These are phyloP conservation scores for Holocentrus rufus DNA, from an alignment of 2,797 vertebrate genomes.

Conservation along the genomic window DNA sequence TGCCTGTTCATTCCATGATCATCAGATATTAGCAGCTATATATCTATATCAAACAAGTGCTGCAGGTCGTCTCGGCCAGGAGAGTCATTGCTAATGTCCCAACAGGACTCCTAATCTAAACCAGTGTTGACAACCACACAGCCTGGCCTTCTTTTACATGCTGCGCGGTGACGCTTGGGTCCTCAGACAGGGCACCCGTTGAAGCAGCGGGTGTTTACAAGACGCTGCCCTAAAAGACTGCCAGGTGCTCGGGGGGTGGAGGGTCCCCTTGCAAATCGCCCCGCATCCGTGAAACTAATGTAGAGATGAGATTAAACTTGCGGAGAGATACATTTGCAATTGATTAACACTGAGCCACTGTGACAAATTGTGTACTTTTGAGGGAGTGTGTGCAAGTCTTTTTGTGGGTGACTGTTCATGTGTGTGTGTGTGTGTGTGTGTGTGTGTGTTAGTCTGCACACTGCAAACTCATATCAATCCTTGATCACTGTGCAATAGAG, in stretches of 20 bases:
- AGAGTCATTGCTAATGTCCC: conserved; percentile 80
- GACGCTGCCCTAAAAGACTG: conserved; percentile 79
- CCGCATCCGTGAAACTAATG: conserved; percentile 80
- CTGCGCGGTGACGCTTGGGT: conserved; percentile 73
- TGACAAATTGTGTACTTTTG: conserved; percentile 79
- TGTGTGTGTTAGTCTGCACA: conserved; percentile 20
- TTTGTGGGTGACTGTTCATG: conserved; percentile 26
- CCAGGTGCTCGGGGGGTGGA: conserved; percentile 71
- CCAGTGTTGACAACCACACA: conserved; percentile 90
- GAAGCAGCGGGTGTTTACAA: conserved; percentile 80
- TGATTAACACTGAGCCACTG: conserved; percentile 77
- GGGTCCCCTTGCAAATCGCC: conserved; percentile 70
- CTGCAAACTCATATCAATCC: conserved; percentile 12
- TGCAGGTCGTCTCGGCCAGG: conserved; percentile 69
- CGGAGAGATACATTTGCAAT: conserved; percentile 81
- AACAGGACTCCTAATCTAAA: conserved; percentile 82
- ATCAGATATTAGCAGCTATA: conserved; percentile 61
- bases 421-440: conserved; percentile 36
- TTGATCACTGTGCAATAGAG: conserved; percentile 36
- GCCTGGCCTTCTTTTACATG: conserved; percentile 75
- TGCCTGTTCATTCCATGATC: conserved; percentile 46
- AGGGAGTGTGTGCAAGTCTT: conserved; percentile 64
- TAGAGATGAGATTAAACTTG: conserved; percentile 87
- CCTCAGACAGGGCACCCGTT: conserved; percentile 75
- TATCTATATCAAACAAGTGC: conserved; percentile 76